Evolutionary conservation across 2,797 vertebrate species (phyloP), one percentile per base, ranked within the genome.

Genomic region (Hippoglossus hippoglossus): DNA sequence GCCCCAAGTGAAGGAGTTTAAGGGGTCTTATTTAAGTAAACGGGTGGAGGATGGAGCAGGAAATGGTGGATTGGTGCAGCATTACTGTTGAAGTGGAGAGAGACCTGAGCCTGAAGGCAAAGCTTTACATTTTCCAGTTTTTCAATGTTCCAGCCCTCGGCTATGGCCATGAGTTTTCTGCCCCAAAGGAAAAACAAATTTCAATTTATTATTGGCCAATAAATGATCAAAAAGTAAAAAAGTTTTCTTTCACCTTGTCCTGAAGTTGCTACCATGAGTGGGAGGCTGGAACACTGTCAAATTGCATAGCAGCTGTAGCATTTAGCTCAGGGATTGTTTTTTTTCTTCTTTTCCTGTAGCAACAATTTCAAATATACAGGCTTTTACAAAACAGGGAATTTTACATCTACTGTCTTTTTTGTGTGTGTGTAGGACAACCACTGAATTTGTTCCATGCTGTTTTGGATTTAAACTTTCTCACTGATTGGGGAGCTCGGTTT

Each of bases 281-380:
- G 67, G 80, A 36, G 55, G 47, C 47, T 64, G 41, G 52, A 79
- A 34, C 49, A 31, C 34, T 26, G 28, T 71, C 61, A 55, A 67
- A 75, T 63, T 70, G 58, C 60, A 34, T 13, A 67, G 71, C 16
- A 5, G 18, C 67, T 74, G 21, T 68, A 63, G 52, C 44, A 72
- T 46, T 80, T 71, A 56, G 25, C 55, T 46, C 22, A 28, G 15
- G 28, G 51, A 67, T 51, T 26, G 21, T 10, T 60, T 26, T 46
- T 47, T 0, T 28, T 54, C 15, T 24, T 24, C 24, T 59, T 50
- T 58, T 80, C 18, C 75, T 28, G 39, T 67, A 34, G 34, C 11
- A 60, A 36, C 74, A 67, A 57, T 44, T 8, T 47, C 22, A 49
- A 49, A 49, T 21, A n/a, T 21, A 49, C 18, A 21, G n/a, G 47